phyloP scores from a whole-genome alignment of 2,113 vertebrate genomes.

The Phalacrocorax aristotelis region DNA sequence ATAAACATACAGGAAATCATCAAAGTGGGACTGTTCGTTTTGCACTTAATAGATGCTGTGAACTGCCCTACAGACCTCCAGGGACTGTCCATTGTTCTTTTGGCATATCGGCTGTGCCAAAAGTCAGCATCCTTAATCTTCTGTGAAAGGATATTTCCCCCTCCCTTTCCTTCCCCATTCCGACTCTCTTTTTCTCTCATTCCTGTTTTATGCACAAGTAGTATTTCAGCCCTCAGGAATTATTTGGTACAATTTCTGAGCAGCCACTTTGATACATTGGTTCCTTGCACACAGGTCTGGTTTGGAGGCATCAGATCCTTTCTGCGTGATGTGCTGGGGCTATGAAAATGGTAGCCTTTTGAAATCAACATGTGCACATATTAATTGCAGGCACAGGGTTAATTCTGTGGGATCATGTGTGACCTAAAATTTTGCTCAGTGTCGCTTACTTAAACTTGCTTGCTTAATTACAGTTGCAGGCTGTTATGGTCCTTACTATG shows the following conservation, averaged over 20 bases:
- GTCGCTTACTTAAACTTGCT: not conserved
- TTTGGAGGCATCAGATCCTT: not conserved
- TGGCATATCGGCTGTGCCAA: not conserved
- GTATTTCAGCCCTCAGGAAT: not conserved
- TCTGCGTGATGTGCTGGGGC: not conserved
- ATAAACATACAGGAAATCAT: not conserved
- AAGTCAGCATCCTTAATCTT: not conserved
- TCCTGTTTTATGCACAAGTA: not conserved
- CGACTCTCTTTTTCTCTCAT: not conserved
- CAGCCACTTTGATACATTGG: rapidly evolving
- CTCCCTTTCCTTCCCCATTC: not conserved
- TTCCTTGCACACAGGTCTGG: rapidly evolving
- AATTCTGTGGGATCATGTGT: not conserved
- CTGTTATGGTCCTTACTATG: not conserved
- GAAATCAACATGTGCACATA: not conserved
- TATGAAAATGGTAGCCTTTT: not conserved
- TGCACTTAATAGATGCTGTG: not conserved
- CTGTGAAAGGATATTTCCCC: not conserved
- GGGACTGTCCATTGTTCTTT: not conserved
- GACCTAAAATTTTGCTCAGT: not conserved
- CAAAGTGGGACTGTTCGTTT: not conserved
- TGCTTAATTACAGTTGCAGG: too few species aligned
- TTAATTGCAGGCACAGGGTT: not conserved
- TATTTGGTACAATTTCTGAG: not conserved
- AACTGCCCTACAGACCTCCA: not conserved